phyloP scores from a whole-genome alignment of 2,797 vertebrate species.

The Chrosomus eos region DNA sequence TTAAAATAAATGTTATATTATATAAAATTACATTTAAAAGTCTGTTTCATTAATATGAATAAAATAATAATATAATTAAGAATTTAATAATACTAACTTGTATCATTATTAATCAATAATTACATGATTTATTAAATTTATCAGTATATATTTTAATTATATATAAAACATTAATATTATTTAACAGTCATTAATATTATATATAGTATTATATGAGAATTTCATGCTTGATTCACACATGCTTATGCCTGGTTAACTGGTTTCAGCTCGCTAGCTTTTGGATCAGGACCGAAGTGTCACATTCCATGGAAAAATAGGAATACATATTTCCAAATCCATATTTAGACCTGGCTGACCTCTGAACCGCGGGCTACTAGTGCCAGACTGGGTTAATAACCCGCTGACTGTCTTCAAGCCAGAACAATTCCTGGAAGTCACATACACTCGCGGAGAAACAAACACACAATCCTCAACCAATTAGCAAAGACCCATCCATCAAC shows the following conservation, averaged over 20 bases:
- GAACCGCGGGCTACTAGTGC: slow-evolving; percentile 22
- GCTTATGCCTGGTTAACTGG: neutral
- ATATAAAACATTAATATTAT: too few species aligned
- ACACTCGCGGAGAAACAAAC: slow-evolving; percentile 26
- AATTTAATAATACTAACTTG: neutral
- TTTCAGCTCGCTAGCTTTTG: neutral
- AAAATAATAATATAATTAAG: neutral
- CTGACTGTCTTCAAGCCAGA: slow-evolving; percentile 22
- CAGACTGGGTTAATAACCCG: slow-evolving; percentile 41
- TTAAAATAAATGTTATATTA: too few species aligned
- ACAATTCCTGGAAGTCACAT: slow-evolving; percentile 60
- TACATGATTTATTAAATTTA: neutral
- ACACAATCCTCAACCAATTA: neutral
- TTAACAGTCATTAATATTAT: neutral
- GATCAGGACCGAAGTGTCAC: neutral
- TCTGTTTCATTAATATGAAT: neutral
- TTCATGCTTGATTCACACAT: neutral
- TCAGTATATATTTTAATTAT: neutral
- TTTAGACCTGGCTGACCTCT: slow-evolving; percentile 31
- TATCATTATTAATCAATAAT: neutral
- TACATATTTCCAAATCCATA: slow-evolving; percentile 15
- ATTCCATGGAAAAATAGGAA: slow-evolving; percentile 33
- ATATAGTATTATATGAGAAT: too few species aligned
- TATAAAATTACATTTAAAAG: neutral
- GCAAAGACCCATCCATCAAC: neutral